phyloP scores from a whole-genome alignment of 2,797 vertebrate species.

The Galagoides demidoff region DNA sequence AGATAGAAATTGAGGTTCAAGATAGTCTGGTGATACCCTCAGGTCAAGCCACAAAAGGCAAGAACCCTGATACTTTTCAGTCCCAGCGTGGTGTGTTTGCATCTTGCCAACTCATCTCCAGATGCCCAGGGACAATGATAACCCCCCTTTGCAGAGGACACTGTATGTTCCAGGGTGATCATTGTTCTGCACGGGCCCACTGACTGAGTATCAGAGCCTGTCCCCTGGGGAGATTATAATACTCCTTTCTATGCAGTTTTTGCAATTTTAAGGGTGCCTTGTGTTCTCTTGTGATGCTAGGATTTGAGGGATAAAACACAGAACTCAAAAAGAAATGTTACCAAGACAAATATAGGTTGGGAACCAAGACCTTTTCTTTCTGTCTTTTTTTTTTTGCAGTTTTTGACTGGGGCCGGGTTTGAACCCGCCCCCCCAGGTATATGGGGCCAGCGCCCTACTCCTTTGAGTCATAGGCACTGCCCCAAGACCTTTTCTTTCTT shows the following conservation, averaged over 20 bases:
- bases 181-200: fast-evolving
- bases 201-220: background rate
- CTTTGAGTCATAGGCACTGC: too few species aligned
- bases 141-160: background rate
- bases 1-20: background rate
- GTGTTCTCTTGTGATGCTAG: background rate
- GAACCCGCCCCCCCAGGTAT: too few species aligned
- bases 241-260: background rate
- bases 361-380: background rate
- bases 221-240: background rate
- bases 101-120: too few species aligned
- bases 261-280: background rate
- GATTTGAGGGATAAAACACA: background rate
- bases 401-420: too few species aligned
- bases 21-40: background rate
- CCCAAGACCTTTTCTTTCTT: background rate
- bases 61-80: background rate
- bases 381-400: too few species aligned
- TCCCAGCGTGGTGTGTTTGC: background rate
- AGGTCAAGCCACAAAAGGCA: background rate
- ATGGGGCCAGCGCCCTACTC: too few species aligned
- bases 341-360: background rate
- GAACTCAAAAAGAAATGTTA: background rate
- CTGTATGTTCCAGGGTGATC: background rate
- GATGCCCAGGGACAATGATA: background rate